Conservation (phyloP, 2,797 vertebrate genomes). For the Alosa sapidissima region DNA sequence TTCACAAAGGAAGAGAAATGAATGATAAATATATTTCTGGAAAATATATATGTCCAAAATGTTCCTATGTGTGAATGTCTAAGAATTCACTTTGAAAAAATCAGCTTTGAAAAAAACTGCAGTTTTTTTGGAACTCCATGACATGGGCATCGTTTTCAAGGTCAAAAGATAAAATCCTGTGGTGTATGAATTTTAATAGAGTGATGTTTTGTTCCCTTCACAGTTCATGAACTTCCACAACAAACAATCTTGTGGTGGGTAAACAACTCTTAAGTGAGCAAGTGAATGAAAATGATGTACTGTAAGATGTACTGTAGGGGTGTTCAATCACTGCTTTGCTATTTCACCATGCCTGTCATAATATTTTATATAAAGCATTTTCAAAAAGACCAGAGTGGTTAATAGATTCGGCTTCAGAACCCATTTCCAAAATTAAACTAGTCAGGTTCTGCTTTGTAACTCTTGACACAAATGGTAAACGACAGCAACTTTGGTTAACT, state of each 20-base stretch:
- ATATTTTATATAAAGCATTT: slow-evolving; percentile 1
- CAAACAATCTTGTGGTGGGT: not conserved
- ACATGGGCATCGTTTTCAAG: not conserved
- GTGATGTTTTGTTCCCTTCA: not conserved
- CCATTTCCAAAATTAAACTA: not conserved
- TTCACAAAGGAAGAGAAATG: not conserved
- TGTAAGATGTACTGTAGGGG: too few species aligned
- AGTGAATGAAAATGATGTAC: not conserved
- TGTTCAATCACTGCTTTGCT: not conserved
- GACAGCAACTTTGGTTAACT: slow-evolving; percentile 15
- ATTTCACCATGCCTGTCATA: not conserved
- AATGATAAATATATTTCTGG: not conserved
- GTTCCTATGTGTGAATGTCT: too few species aligned
- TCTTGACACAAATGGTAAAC: not conserved
- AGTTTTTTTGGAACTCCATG: not conserved
- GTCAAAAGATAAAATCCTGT: not conserved
- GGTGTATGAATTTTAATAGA: not conserved
- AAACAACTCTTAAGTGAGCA: not conserved
- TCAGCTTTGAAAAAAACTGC: too few species aligned
- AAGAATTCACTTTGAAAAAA: too few species aligned
- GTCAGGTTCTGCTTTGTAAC: not conserved
- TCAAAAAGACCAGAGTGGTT: not conserved
- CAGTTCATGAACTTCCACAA: not conserved
- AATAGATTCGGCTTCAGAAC: not conserved
- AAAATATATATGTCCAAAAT: not conserved